Evolutionary conservation across 2,113 vertebrate species (phyloP).

Genomic region (Pimephales promelas): DNA sequence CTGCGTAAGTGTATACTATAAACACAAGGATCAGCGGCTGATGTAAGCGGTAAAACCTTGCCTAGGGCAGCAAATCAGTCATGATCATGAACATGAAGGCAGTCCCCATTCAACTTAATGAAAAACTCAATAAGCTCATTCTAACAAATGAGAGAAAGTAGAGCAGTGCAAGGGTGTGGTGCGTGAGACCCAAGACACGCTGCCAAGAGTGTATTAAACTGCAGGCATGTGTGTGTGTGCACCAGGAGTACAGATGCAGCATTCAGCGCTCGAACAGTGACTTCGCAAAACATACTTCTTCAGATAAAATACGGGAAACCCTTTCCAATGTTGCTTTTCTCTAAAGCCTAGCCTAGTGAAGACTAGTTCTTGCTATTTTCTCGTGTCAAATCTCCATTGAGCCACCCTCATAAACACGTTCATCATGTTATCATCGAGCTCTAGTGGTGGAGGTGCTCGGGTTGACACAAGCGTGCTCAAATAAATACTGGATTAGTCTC

Average conservation of each 20-base stretch:
- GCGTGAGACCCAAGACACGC: not conserved
- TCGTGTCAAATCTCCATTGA: not conserved
- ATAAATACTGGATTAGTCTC: not conserved
- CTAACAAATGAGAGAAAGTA: not conserved
- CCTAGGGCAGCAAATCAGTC: too few relatives aligned
- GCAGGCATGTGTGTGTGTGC: not conserved
- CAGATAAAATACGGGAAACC: not conserved
- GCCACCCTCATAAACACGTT: not conserved
- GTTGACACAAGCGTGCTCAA: too few relatives aligned
- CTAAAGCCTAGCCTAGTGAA: too few relatives aligned
- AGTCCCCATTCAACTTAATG: too few relatives aligned
- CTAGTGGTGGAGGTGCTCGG: not conserved
- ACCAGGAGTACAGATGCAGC: not conserved
- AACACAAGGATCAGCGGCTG: too few relatives aligned
- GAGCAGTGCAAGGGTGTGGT: constrained; percentile 31
- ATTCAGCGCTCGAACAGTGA: not conserved
- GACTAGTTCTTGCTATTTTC: not conserved
- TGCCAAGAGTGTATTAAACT: not conserved
- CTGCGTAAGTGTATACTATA: too few relatives aligned
- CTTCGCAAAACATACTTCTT: not conserved
- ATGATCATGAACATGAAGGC: too few relatives aligned
- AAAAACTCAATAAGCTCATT: not conserved
- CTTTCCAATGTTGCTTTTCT: not conserved
- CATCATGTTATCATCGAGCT: not conserved
- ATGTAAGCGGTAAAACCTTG: too few relatives aligned